Conservation (phyloP, 2,888 invertebrate genomes). For the Apotomis betuletana region DNA sequence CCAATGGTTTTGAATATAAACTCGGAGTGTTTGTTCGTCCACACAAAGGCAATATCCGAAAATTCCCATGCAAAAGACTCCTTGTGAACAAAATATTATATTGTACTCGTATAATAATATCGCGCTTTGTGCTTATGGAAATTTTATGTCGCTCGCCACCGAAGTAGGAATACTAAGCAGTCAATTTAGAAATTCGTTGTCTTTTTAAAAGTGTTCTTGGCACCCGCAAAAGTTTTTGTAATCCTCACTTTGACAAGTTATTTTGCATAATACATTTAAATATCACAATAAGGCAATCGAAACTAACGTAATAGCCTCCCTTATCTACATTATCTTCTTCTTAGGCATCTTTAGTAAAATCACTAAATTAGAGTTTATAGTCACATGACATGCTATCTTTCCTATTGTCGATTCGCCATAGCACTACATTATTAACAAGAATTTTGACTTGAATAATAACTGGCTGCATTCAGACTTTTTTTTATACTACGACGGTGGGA, state of each 20-base stretch:
- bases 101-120: conserved; percentile 53
- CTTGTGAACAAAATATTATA: conserved; percentile 68
- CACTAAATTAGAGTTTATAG: no score
- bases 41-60: conserved; percentile 72
- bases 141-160: conserved; percentile 59
- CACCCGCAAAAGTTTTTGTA: conserved; percentile 33
- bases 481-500: no score
- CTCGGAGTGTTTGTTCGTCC: conserved; percentile 69
- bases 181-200: conserved; percentile 56
- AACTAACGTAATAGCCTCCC: no score
- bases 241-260: conserved; percentile 9
- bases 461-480: no score
- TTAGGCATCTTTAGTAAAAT: no score
- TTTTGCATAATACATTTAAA: background rate
- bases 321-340: no score
- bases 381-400: no score
- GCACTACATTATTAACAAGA: no score
- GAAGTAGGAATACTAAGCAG: conserved; percentile 56
- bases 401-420: no score
- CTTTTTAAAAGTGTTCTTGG: conserved; percentile 50
- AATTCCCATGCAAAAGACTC: conserved; percentile 74
- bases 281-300: no score
- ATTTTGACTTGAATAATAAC: no score
- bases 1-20: conserved; percentile 67
- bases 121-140: conserved; percentile 70